These are phyloP conservation scores for Melopsittacus undulatus DNA, from an alignment of 2,797 vertebrate genomes.

Conservation along the genomic window DNA sequence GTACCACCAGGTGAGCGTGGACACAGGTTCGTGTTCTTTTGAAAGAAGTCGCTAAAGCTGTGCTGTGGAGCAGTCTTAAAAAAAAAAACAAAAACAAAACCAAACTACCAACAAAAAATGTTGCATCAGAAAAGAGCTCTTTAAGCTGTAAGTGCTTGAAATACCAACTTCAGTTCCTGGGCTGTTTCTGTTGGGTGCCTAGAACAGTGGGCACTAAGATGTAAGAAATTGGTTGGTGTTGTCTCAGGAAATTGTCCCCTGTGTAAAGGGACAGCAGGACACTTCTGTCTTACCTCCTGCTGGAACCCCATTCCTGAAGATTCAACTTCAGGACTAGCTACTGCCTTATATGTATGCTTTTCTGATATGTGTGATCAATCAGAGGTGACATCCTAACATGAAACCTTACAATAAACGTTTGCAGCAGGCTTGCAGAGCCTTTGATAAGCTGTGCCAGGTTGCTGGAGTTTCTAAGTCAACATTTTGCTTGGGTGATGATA, in stretches of 20 bases:
- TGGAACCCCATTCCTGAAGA: neutral
- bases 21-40: neutral
- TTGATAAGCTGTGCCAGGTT: neutral
- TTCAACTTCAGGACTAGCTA: neutral
- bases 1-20: neutral
- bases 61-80: neutral
- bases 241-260: neutral
- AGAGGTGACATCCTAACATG: neutral
- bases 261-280: neutral
- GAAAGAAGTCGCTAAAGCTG: neutral
- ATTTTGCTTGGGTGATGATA: neutral
- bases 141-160: neutral
- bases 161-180: neutral
- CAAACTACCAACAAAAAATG: neutral
- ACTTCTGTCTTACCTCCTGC: neutral
- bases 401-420: neutral
- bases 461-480: neutral
- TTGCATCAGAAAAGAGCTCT: neutral
- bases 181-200: neutral
- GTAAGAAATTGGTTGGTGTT: neutral
- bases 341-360: neutral
- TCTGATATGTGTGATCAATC: neutral
- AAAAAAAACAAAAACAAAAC: neutral
- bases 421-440: neutral
- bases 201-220: neutral